Percentiles rank a stretch among this genome's conserved stretches.
phyloP scores from a whole-genome alignment of 1,140 invertebrate species.

The Zaprionus ghesquierei region DNA sequence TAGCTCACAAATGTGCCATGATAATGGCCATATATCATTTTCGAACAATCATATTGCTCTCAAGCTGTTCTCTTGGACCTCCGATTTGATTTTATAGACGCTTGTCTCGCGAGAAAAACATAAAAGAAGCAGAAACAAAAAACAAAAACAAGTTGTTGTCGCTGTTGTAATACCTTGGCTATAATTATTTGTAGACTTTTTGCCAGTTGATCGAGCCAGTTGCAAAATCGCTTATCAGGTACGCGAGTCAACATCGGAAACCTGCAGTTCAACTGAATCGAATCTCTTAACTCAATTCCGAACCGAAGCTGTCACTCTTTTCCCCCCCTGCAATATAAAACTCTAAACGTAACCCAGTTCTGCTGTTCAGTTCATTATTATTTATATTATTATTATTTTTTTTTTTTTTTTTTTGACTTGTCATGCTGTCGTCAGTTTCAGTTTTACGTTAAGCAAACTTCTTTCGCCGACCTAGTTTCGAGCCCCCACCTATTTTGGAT shows the following conservation, averaged over 20 bases:
- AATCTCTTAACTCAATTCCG: too few relatives aligned
- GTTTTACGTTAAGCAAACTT: not conserved
- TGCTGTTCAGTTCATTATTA: not conserved
- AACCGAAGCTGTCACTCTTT: not conserved
- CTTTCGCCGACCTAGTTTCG: slow-evolving; percentile 19
- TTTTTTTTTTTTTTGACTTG: not conserved
- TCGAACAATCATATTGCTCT: not conserved
- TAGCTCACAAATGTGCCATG: not conserved
- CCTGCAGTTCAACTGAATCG: not conserved
- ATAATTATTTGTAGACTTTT: slow-evolving; percentile 50
- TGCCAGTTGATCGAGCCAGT: slow-evolving; percentile 34
- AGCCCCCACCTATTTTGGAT: not conserved
- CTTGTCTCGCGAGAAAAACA: slow-evolving; percentile 30
- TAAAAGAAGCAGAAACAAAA: slow-evolving; percentile 14
- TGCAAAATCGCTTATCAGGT: slow-evolving; percentile 46
- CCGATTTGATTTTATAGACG: slow-evolving; percentile 31
- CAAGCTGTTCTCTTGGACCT: slow-evolving; percentile 7
- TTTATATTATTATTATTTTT: not conserved
- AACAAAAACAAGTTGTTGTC: slow-evolving; percentile 32
- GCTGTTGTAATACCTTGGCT: slow-evolving; percentile 32
- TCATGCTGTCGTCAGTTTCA: slow-evolving; percentile 17
- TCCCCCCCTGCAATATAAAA: too few relatives aligned
- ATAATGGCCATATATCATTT: not conserved
- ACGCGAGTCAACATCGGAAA: not conserved
- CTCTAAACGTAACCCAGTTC: slow-evolving; percentile 10